Evolutionary conservation across 2,797 vertebrate species (phyloP), one percentile per base, ranked within the genome.

Genomic region (Crocidura indochinensis): DNA sequence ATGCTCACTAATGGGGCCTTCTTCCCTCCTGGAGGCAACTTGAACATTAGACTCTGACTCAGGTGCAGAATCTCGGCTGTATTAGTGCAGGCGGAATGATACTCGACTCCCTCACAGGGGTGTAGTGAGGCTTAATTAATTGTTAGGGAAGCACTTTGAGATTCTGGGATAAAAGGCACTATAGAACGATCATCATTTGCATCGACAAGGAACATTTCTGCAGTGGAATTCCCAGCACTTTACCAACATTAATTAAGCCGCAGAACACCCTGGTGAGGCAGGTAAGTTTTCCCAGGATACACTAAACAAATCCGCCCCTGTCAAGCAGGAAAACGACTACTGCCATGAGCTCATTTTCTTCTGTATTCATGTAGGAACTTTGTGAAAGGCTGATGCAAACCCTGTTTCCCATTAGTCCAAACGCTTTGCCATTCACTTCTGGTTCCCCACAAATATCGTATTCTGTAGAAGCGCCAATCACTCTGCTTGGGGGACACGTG

Each of bases 401-500:
- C 88, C 74, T 67, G 92, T 93, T 95, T 95, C 94, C 95, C 94
- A 77, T 97, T 94, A 94, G 91, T 93, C 96, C 91, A 93, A 0
- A 84, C 14, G 83, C 78, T 94, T 94, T 94, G 97, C 97, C 96
- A 93, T 96, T 97, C 91, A 78, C 92, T 94, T 95, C 97, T 96
- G 97, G 97, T 97, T 96, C 96, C 94, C 95, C 96, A 95, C 93
- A 96, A 96, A 97, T 97, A 98, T 76, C 78, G 86, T 96, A 97
- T 97, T 97, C 97, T 95, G 95, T 96, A 19, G 24, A 68, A 91
- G 73, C 19, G 60, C 95, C 97, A 96, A 97, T 97, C 97, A 96
- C 93, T 97, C 93, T 97, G 96, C 97, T 97, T 97, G 88, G 96
- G 95, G 97, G 96, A 96, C 97, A 97, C 88, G 92, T 98, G 97